Conservation (phyloP, 2,888 invertebrate genomes). For the Yponomeuta evonymella region DNA sequence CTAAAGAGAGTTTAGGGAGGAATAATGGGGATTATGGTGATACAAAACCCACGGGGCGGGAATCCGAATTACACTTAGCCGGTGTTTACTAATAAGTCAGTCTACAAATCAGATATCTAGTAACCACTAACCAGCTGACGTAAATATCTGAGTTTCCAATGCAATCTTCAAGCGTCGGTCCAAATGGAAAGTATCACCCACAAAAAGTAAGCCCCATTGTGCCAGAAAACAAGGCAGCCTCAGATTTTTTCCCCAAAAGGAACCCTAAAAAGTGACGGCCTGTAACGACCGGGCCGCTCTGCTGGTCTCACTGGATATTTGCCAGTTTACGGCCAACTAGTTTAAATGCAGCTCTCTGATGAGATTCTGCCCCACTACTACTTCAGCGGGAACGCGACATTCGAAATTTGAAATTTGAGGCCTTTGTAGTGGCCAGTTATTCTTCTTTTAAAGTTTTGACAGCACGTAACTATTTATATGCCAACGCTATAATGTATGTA, state of each 20-base stretch:
- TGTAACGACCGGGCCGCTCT: not conserved
- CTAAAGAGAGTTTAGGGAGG: no score
- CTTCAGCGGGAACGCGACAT: not conserved
- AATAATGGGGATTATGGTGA: no score
- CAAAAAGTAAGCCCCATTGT: not conserved
- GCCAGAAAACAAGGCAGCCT: not conserved
- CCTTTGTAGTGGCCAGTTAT: not conserved
- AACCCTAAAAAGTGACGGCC: conserved; percentile 5
- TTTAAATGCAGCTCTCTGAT: conserved; percentile 42
- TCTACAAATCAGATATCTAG: no score
- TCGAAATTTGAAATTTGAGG: not conserved
- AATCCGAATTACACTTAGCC: no score
- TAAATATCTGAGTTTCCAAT: no score
- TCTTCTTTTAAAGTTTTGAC: not conserved
- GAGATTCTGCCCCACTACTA: conserved; percentile 28
- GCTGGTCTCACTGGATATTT: conserved; percentile 28
- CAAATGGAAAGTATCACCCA: not conserved
- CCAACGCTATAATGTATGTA: no score
- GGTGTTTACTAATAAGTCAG: no score
- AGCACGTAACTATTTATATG: no score
- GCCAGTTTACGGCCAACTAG: conserved; percentile 41
- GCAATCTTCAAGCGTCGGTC: no score
- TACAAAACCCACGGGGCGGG: no score
- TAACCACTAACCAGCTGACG: no score
- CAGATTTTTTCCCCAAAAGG: not conserved